Base-by-base conservation (phyloP, 2,113 vertebrate genomes). In the Kryptolebias marmoratus region DNA sequence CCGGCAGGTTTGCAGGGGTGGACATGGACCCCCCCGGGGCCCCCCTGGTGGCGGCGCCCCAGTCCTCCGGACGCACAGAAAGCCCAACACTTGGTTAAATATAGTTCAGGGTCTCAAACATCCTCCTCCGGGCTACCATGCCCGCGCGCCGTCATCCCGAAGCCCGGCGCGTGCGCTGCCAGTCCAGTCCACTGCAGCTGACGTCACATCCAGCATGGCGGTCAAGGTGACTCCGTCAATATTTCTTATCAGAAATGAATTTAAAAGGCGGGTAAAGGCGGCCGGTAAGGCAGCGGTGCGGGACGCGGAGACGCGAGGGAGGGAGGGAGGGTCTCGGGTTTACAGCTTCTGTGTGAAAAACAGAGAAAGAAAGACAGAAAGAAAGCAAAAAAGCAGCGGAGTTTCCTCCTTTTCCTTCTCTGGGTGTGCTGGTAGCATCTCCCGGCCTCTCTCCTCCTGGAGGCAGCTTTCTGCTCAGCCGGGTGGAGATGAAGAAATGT, bases 161-260 rank as follows among this genome's bases (percentile, higher is more conserved):
- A 73, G 75, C 77, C 87, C 86, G 68, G 90, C 94, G 95, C 94
- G 90, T 92, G 95, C 94, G 92, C 94, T 88, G 39, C 39, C 39
- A 65, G 71, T 54, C 30, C 16, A 14, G 58, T 91, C 71, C 69
- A 55, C 83, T 69, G 77, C 81, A 57, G 71, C 87, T 88, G 93
- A 95, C 94, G 91, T 95, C 95, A 95, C 90, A 91, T 88, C 86
- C 96, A 97, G 95, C 95, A 98, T 98, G 96, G 96, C 96, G 95
- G 95, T 96, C 96, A 98, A 97, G 96, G 96, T 98, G 96, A 98
- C 96, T 98, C 94, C 92, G 91, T 92, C 88, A 90, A 89, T 85
- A 90, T 87, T 91, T 87, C 89, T 92, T 85, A 79, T 79, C 72
- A 77, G 72, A 89, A 77, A 83, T 88, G 80, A 27, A 48, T 88